Evolutionary conservation across 2,797 vertebrate genomes (phyloP).

Genomic region (Rhynchotus rufescens): DNA sequence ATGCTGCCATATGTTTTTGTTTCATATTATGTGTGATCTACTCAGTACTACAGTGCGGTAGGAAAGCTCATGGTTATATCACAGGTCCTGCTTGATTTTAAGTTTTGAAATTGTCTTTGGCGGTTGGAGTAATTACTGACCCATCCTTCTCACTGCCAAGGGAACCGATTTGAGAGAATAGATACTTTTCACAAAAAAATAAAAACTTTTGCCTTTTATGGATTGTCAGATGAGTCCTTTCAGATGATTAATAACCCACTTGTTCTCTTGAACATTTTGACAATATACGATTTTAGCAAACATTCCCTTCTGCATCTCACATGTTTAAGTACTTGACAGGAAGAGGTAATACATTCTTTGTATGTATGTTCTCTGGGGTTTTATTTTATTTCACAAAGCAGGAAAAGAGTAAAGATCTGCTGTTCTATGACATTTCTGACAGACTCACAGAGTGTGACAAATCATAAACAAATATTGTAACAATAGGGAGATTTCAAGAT

Average conservation of each 20-base stretch:
- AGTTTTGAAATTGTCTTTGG: constrained; percentile 17
- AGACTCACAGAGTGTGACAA: neutral
- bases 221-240: constrained; percentile 3
- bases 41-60: neutral
- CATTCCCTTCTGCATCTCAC: constrained; percentile 3
- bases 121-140: neutral
- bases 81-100: neutral
- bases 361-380: neutral
- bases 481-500: neutral
- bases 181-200: neutral
- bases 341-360: neutral
- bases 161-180: neutral
- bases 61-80: neutral
- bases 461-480: neutral
- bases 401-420: neutral
- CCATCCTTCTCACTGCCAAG: neutral
- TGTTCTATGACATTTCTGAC: neutral
- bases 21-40: neutral
- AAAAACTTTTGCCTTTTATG: neutral
- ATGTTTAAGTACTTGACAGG: constrained; percentile 12
- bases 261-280: constrained; percentile 1
- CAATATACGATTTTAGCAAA: constrained; percentile 13
- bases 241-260: neutral
- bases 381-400: neutral
- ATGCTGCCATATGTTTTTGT: neutral